A percentile compares a stretch with the other conserved stretches of the same genome.
Conservation (phyloP, 2,797 vertebrate species). For the Melanogrammus aeglefinus region DNA sequence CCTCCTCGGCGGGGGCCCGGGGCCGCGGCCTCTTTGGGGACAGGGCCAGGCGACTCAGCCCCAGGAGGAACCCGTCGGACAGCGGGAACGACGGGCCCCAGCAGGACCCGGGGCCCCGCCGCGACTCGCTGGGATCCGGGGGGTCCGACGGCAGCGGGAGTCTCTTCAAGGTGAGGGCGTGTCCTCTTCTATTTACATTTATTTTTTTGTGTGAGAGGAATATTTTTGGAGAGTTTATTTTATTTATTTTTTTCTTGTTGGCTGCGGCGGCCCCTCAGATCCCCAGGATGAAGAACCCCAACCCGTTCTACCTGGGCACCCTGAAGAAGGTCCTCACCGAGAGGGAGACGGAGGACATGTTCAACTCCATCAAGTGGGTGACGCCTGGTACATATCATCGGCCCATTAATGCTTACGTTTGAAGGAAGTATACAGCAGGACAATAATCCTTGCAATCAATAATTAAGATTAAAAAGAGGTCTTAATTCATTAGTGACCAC, state of each 20-base stretch:
- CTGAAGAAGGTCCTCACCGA: slow-evolving; percentile 84
- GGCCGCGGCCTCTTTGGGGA: slow-evolving; percentile 78
- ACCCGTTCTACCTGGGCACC: slow-evolving; percentile 85
- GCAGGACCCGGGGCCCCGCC: slow-evolving; percentile 47
- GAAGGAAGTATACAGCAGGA: neutral
- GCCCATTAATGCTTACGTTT: neutral
- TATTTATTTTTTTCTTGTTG: neutral
- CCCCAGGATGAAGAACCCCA: slow-evolving; percentile 82
- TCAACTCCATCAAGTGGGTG: slow-evolving; percentile 81
- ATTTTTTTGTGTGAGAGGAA: neutral
- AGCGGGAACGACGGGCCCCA: slow-evolving; percentile 65
- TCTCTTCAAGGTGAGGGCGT: slow-evolving; percentile 73
- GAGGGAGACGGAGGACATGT: slow-evolving; percentile 80
- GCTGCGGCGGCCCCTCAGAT: slow-evolving; percentile 52
- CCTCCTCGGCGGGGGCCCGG: slow-evolving; percentile 54
- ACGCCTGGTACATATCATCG: neutral
- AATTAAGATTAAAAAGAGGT: neutral
- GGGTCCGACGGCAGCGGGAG: slow-evolving; percentile 71
- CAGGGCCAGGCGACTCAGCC: slow-evolving; percentile 70
- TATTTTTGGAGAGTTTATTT: neutral
- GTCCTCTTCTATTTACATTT: neutral
- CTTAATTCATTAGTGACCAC: neutral
- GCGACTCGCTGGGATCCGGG: slow-evolving; percentile 66
- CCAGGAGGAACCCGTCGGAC: slow-evolving; percentile 73
- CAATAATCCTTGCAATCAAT: neutral